These are phyloP conservation scores for Apantesis nais DNA, from an alignment of 2,888 invertebrate genomes.

Conservation along the genomic window DNA sequence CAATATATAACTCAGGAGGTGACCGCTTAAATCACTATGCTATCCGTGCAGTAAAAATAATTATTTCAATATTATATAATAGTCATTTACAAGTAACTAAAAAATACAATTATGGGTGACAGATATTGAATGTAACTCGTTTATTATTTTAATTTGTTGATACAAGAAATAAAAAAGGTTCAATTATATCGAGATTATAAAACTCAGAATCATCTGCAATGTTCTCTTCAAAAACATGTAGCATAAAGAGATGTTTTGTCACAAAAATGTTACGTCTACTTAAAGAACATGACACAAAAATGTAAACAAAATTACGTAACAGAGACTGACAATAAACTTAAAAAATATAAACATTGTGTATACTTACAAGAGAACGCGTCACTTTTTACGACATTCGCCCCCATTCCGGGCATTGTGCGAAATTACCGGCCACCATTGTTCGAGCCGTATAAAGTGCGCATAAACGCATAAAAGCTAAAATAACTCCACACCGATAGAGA, in stretches of 20 bases:
- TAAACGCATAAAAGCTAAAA: constrained; percentile 51
- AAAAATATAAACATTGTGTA: constrained; percentile 47
- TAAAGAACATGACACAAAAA: constrained; percentile 4
- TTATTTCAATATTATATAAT: no score
- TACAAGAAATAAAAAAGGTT: no score
- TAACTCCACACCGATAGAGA: constrained; percentile 45
- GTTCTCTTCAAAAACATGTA: not conserved
- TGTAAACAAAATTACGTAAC: constrained; percentile 18
- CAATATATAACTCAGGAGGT: no score
- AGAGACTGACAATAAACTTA: constrained; percentile 40
- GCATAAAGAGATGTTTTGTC: not conserved
- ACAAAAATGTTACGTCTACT: not conserved
- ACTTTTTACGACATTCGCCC: constrained; percentile 44
- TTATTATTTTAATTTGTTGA: no score
- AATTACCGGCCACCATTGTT: constrained; percentile 52
- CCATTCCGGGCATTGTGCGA: constrained; percentile 35
- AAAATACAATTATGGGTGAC: no score
- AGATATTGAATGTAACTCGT: no score
- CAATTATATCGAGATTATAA: not conserved
- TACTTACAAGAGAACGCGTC: constrained; percentile 42
- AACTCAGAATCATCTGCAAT: not conserved
- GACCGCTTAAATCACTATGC: no score
- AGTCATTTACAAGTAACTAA: no score
- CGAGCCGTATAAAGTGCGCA: constrained; percentile 46
- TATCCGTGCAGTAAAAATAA: no score